Evolutionary conservation across 2,888 invertebrate species (phyloP).

Genomic region (Tiliacea aurago): DNA sequence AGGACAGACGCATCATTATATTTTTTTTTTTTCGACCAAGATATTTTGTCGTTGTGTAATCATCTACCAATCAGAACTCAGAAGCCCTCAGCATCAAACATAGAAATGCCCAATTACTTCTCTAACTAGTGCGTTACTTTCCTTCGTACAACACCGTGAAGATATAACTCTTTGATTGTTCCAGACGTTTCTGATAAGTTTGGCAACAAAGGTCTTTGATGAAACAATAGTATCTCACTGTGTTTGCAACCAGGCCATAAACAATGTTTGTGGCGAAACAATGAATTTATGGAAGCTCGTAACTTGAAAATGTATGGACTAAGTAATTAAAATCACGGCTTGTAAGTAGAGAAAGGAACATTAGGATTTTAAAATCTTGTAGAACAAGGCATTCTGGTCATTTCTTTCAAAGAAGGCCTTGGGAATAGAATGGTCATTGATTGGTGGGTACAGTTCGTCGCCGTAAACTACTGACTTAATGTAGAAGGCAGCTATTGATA

Average conservation of each 20-base stretch:
- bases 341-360: slow-evolving; percentile 36
- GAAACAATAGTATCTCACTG: slow-evolving; percentile 58
- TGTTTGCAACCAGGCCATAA: slow-evolving; percentile 48
- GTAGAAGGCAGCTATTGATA: too few species aligned
- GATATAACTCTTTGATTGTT: slow-evolving; percentile 45
- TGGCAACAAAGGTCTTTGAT: slow-evolving; percentile 52
- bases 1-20: not conserved
- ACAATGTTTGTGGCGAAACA: slow-evolving; percentile 51
- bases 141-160: slow-evolving; percentile 37
- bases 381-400: not conserved
- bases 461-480: too few species aligned
- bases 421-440: not conserved
- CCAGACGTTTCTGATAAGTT: slow-evolving; percentile 45
- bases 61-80: not conserved
- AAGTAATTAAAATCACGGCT: slow-evolving; percentile 13
- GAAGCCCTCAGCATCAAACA: not conserved
- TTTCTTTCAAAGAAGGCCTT: not conserved
- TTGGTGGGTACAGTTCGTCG: too few species aligned
- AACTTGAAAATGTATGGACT: slow-evolving; percentile 32
- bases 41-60: not conserved
- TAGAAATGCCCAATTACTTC: slow-evolving; percentile 31
- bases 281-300: slow-evolving; percentile 21
- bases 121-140: slow-evolving; percentile 34
- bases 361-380: slow-evolving; percentile 5
- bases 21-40: not conserved